These are phyloP conservation scores for Drosophila neocordata DNA, from an alignment of 1,140 invertebrate genomes.

Conservation along the genomic window DNA sequence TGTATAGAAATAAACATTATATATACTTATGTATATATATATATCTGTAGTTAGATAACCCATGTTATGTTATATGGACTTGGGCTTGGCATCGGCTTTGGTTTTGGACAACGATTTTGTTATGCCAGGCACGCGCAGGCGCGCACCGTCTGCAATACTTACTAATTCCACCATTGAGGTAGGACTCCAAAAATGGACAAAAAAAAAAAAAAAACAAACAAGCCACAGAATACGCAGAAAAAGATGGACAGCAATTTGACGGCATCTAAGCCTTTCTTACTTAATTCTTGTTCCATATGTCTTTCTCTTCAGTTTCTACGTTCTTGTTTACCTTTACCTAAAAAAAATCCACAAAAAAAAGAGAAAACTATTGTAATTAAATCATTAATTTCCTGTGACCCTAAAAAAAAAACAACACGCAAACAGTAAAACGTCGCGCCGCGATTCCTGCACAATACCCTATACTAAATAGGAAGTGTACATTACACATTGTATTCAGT, in stretches of 20 bases:
- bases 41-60: slow-evolving; percentile 13
- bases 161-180: slow-evolving; percentile 39
- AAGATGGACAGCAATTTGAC: slow-evolving; percentile 33
- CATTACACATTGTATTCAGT: no score
- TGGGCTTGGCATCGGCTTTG: neutral
- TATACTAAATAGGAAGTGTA: no score
- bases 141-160: slow-evolving; percentile 37
- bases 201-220: neutral
- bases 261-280: slow-evolving; percentile 15
- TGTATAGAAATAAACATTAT: neutral
- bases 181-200: slow-evolving; percentile 31
- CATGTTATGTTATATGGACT: slow-evolving; percentile 18
- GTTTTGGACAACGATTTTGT: slow-evolving; percentile 10
- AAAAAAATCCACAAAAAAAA: neutral
- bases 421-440: no score
- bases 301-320: slow-evolving; percentile 17
- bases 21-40: neutral
- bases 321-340: neutral
- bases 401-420: slow-evolving; percentile 24
- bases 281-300: neutral
- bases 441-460: no score
- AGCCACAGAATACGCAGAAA: neutral
- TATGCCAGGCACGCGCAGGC: slow-evolving; percentile 59
- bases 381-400: slow-evolving; percentile 74
- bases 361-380: slow-evolving; percentile 60